Conservation (phyloP, 2,888 invertebrate genomes). For the Agrotis puta region DNA sequence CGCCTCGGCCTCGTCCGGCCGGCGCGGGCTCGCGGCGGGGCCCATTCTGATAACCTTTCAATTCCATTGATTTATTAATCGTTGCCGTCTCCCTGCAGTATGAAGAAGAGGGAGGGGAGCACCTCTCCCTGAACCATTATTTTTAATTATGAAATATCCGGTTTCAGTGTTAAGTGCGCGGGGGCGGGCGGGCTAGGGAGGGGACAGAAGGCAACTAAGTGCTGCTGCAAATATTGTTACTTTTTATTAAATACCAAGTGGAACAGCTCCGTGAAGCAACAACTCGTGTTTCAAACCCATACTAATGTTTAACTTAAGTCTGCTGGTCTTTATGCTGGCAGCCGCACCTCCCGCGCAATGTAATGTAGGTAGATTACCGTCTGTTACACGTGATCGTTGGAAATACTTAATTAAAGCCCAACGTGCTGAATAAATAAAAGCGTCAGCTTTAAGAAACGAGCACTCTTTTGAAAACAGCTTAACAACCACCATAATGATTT, state of each 20-base stretch:
- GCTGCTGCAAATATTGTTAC: constrained; percentile 5
- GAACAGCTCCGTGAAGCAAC: not conserved
- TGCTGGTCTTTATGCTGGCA: too few relatives aligned
- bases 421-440: not conserved
- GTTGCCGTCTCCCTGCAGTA: not conserved
- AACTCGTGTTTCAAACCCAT: not conserved
- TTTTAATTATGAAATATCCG: constrained; percentile 57
- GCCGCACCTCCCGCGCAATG: not conserved
- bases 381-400: not conserved
- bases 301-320: not conserved
- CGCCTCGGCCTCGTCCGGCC: not conserved
- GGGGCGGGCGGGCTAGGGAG: too few relatives aligned
- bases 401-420: not conserved
- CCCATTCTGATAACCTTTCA: constrained; percentile 49
- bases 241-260: constrained; percentile 2
- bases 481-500: too few relatives aligned
- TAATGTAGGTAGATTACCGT: not conserved
- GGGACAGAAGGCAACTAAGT: not conserved
- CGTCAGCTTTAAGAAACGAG: not conserved
- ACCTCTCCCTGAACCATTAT: constrained; percentile 34
- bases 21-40: not conserved
- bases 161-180: constrained; percentile 28
- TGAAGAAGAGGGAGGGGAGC: not conserved
- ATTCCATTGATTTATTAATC: constrained; percentile 63
- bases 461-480: not conserved